phyloP scores from a whole-genome alignment of 2,113 vertebrate species.

The Pipa parva region DNA sequence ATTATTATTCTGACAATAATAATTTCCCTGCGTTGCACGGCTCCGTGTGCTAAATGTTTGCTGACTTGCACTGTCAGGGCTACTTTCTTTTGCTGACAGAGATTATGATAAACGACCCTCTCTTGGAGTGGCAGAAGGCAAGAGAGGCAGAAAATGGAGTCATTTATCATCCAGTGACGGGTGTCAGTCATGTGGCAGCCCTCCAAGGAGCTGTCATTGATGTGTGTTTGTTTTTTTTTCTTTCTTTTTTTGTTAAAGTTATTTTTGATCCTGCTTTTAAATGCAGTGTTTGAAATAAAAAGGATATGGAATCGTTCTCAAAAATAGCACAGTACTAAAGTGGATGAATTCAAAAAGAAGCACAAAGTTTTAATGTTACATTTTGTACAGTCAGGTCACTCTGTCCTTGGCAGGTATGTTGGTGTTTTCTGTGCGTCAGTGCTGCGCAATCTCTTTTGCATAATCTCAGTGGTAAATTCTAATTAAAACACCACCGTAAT shows the following conservation, averaged over 20 bases:
- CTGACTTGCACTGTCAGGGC: constrained; percentile 99
- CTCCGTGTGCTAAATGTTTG: constrained; percentile 99
- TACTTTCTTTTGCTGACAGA: constrained; percentile 96
- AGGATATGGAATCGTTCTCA: background rate
- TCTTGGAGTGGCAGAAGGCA: constrained; percentile 97
- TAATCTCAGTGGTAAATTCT: background rate
- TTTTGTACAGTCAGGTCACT: background rate
- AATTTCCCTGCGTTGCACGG: constrained; percentile 98
- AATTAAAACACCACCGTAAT: background rate
- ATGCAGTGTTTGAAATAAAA: background rate
- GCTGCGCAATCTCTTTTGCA: background rate
- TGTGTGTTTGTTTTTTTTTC: background rate
- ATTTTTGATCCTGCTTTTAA: background rate
- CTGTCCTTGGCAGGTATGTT: background rate
- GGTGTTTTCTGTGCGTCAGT: too few species aligned
- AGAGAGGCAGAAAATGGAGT: constrained; percentile 98
- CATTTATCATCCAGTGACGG: constrained; percentile 99
- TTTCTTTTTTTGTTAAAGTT: background rate
- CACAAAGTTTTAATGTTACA: too few species aligned
- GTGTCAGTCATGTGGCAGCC: constrained; percentile 96
- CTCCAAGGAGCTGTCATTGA: constrained; percentile 79
- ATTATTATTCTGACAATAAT: constrained; percentile 99
- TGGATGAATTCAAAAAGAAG: too few species aligned
- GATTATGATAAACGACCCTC: constrained; percentile 99
- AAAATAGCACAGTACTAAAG: too few species aligned